Conservation (phyloP, 1,140 invertebrate genomes). For the Drosophila jambulina region DNA sequence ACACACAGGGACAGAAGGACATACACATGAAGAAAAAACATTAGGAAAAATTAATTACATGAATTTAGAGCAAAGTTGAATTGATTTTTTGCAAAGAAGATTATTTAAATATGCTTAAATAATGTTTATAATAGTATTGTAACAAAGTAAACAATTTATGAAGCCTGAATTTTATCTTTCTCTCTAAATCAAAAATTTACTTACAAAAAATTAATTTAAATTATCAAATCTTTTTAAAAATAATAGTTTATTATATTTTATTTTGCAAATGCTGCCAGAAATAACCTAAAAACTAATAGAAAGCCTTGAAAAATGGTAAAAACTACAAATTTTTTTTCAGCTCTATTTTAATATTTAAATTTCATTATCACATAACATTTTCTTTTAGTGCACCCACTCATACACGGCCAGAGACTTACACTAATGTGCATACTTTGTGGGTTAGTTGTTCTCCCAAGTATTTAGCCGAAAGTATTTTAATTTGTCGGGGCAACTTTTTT, state of each 20-base stretch:
- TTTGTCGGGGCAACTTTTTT: slow-evolving; percentile 57
- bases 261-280: not conserved
- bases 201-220: not conserved
- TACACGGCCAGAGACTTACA: slow-evolving; percentile 29
- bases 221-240: not conserved
- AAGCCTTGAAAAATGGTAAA: rapidly evolving
- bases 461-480: slow-evolving; percentile 70
- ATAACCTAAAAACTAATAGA: not conserved
- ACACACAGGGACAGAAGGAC: not conserved
- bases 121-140: not conserved
- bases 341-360: not conserved
- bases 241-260: rapidly evolving
- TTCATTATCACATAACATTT: not conserved
- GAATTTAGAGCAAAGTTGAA: not conserved
- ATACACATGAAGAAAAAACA: not conserved
- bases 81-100: rapidly evolving
- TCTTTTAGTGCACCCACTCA: not conserved
- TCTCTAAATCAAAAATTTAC: no score
- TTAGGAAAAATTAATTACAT: not conserved
- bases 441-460: slow-evolving; percentile 60
- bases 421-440: slow-evolving; percentile 70
- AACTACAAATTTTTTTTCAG: not conserved
- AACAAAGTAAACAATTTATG: no score
- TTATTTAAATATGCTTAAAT: not conserved
- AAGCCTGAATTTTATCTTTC: rapidly evolving